Conservation (phyloP, 2,888 invertebrate genomes). For the Polydrusus pterygomalis region DNA sequence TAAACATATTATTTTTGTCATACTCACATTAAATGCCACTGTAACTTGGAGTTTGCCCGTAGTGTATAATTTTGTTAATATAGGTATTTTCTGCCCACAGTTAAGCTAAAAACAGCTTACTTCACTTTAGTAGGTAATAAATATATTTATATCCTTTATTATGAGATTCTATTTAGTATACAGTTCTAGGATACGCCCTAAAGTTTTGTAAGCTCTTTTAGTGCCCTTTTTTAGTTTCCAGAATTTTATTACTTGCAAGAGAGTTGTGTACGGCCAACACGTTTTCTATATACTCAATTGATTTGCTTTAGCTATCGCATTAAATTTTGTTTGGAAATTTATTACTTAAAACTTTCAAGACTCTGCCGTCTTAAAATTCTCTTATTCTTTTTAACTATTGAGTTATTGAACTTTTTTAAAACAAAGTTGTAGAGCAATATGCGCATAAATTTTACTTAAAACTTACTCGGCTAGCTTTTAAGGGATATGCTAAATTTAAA, state of each 20-base stretch:
- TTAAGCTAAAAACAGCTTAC: no score
- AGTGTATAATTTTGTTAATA: no score
- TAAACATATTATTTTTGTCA: no score
- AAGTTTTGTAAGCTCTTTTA: constrained; percentile 28
- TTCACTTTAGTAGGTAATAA: no score
- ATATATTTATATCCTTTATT: background rate
- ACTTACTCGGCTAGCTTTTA: background rate
- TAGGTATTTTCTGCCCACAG: no score
- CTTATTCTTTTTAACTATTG: constrained; percentile 21
- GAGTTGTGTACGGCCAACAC: constrained; percentile 48
- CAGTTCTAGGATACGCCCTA: constrained; percentile 1
- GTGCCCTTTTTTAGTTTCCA: constrained; percentile 31
- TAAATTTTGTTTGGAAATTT: constrained; percentile 42
- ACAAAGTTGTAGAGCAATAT: constrained; percentile 1
- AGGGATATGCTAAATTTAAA: background rate
- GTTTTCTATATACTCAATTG: constrained; percentile 49
- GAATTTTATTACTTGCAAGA: constrained; percentile 49
- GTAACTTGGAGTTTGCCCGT: no score
- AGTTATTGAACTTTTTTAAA: constrained; percentile 11
- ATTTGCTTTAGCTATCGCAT: constrained; percentile 41
- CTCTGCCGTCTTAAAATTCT: background rate
- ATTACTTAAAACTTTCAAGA: constrained; percentile 32
- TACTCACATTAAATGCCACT: no score
- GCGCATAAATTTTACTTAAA: constrained; percentile 3
- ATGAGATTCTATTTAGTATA: no score